Evolutionary conservation across 37 sponge, comb jelly and placozoan genomes (phyloP), one percentile per base, ranked within the genome.

Genomic region (Crambe crambe): DNA sequence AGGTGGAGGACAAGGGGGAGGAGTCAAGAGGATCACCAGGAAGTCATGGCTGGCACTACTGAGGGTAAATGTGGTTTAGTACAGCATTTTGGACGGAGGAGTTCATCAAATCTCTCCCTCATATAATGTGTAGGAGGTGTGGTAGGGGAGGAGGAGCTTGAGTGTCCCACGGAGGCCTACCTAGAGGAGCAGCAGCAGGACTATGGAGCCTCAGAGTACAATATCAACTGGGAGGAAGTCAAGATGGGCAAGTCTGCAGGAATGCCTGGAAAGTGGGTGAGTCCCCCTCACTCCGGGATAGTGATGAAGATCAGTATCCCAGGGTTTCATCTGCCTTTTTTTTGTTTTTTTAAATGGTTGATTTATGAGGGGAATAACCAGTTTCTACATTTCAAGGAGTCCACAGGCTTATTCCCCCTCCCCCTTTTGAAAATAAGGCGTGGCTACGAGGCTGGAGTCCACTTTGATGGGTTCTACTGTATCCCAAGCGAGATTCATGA

Each of bases 201-300:
- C 58, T 75, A 80, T 40, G 39, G 31, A 0, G 88, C 37, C 1
- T 30, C 70, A 5, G 62, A 76, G 27, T 81, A 70, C 63, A 58
- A 59, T 54, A 87, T 82, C 42, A 70, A 87, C 70, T 87, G 82
- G 82, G 88, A 72, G 23, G 87, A 68, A 23, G 91, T 91, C 59
- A 56, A 56, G 35, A 35, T 9, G 37, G 91, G 91, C 31, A 76
- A 66, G 42, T 87, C 78, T 36, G 74, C 91, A 56, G 91, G 91
- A 5, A 69, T 82, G 87, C 91, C 91, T 25, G 87, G 91, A 8
- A 58, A 63, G 21, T 91, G 91, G 91, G 74, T 73, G 25, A 51
- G 74, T 54, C n/a, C 21, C 17, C n/a, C n/a, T n/a, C n/a, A n/a
- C n/a, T n/a, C n/a, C n/a, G n/a, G n/a, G n/a, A n/a, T n/a, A n/a